Evolutionary conservation across 2,888 invertebrate genomes (phyloP).

Genomic region (Itoplectis maculator): DNA sequence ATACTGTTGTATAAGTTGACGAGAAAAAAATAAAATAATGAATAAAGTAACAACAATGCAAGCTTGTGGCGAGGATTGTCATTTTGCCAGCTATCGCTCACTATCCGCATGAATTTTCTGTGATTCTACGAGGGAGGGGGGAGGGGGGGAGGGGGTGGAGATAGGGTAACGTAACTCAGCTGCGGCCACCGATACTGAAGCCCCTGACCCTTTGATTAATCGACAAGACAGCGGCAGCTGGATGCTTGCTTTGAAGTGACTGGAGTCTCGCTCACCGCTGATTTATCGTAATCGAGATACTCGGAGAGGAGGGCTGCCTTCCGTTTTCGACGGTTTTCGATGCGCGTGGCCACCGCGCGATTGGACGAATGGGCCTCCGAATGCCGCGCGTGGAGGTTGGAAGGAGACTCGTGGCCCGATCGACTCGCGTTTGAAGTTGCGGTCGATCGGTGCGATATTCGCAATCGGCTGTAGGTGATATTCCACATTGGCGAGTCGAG

Average conservation of each 20-base stretch:
- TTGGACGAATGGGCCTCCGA: no score
- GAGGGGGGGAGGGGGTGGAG: no score
- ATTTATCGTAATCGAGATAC: slow-evolving; percentile 61
- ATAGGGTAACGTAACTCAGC: not conserved
- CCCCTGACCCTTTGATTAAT: slow-evolving; percentile 35
- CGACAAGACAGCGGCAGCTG: slow-evolving; percentile 37
- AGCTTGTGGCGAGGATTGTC: not conserved
- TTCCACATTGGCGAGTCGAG: not conserved
- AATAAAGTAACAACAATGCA: not conserved
- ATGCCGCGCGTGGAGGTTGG: not conserved
- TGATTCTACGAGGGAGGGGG: slow-evolving; percentile 9
- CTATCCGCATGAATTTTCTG: slow-evolving; percentile 19
- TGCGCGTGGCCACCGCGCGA: no score
- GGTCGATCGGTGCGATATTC: slow-evolving; percentile 15
- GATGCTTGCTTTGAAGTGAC: slow-evolving; percentile 31
- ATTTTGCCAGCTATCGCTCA: slow-evolving; percentile 5
- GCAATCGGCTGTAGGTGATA: not conserved
- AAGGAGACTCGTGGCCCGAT: slow-evolving; percentile 23
- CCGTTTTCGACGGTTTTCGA: slow-evolving; percentile 41
- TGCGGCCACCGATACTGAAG: not conserved
- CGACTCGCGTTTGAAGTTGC: slow-evolving; percentile 7
- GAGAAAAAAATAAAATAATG: not conserved
- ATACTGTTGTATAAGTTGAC: not conserved
- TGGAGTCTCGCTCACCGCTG: slow-evolving; percentile 50
- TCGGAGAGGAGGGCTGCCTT: slow-evolving; percentile 27